Base-by-base conservation (phyloP, 1,140 invertebrate genomes). In the Spodoptera frugiperda region DNA sequence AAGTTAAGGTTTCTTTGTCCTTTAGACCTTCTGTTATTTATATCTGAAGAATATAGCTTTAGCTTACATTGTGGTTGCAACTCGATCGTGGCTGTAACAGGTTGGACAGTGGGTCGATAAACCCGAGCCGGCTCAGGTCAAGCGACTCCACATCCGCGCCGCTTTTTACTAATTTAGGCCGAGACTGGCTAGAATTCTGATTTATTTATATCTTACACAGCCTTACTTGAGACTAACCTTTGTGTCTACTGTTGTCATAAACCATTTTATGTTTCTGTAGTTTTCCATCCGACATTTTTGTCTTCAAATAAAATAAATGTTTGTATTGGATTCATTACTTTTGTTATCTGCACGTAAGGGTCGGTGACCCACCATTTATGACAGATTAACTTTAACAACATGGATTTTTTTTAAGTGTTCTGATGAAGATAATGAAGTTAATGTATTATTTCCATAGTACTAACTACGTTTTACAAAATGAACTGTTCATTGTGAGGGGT, bases 131-230 rank as follows among this genome's bases (percentile, higher is more conserved):
- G 12, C 70, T 72, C 55, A 73, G 71, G 71, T 73, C 71, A 51
- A 61, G 54, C 70, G 70, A 51, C 17, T 48, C 53, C 33, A 57
- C 30, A 57, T 46, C 39, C 25, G 21, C 39, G 14, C 71, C 14
- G 71, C 54, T 73, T 73, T 72, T 73, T 59, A 73, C 39, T 49
- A n/a, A 73, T 73, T 73, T 59, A 73, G 39, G 55, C 71, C 44
- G 44, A n/a, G n/a, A 14, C 71, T 33, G 39, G 55, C 54, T 25
- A 21, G 25, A 19, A 46, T 55, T 67, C 44, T 49, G 44, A 63
- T 63, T 44, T 63, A 61, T 61, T 39, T 61, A 39, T 63, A 46
- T 63, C 12, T 63, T 63, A 15, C 19, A 44, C 10, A 15, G n/a
- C 3, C 30, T 15, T 63, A 63, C n/a, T 19, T 8, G 17, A 63